A percentile compares a stretch with the other conserved stretches of the same genome.
These are phyloP conservation scores for Apeira syringaria DNA, from an alignment of 2,888 invertebrate genomes.

Conservation along the genomic window DNA sequence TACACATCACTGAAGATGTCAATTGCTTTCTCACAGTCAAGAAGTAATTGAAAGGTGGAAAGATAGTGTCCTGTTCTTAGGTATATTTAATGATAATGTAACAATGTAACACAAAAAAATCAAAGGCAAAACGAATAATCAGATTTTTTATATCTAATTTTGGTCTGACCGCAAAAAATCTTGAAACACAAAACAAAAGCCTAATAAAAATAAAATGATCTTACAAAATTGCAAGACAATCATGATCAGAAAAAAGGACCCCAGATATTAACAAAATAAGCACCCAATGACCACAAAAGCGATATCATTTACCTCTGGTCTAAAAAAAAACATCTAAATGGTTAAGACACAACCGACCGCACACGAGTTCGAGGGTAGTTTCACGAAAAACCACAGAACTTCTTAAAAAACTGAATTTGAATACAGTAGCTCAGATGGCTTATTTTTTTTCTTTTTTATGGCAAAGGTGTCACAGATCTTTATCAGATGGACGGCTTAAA, in stretches of 20 bases:
- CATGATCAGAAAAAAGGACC: slow-evolving; percentile 20
- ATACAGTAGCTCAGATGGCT: slow-evolving; percentile 75
- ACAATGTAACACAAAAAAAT: no score
- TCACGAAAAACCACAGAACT: slow-evolving; percentile 62
- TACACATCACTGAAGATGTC: slow-evolving; percentile 58
- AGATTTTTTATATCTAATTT: neutral
- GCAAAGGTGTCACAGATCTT: slow-evolving; percentile 77
- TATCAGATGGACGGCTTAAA: slow-evolving; percentile 76
- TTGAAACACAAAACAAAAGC: slow-evolving; percentile 8
- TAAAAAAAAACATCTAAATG: slow-evolving; percentile 40
- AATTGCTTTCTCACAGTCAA: slow-evolving; percentile 54
- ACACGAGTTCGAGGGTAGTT: slow-evolving; percentile 61
- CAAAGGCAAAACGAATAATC: no score
- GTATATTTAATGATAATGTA: no score
- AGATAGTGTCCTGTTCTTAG: no score
- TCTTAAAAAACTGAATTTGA: slow-evolving; percentile 66
- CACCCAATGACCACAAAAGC: slow-evolving; percentile 48
- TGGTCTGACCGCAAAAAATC: neutral
- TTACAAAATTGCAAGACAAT: slow-evolving; percentile 23
- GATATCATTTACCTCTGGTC: slow-evolving; percentile 54
- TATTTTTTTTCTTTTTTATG: slow-evolving; percentile 54
- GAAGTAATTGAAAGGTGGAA: slow-evolving; percentile 22
- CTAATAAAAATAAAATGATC: slow-evolving; percentile 4
- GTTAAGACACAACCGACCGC: slow-evolving; percentile 53
- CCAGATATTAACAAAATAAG: slow-evolving; percentile 47